phyloP scores from a whole-genome alignment of 1,140 invertebrate species.

The Panulirus ornatus region DNA sequence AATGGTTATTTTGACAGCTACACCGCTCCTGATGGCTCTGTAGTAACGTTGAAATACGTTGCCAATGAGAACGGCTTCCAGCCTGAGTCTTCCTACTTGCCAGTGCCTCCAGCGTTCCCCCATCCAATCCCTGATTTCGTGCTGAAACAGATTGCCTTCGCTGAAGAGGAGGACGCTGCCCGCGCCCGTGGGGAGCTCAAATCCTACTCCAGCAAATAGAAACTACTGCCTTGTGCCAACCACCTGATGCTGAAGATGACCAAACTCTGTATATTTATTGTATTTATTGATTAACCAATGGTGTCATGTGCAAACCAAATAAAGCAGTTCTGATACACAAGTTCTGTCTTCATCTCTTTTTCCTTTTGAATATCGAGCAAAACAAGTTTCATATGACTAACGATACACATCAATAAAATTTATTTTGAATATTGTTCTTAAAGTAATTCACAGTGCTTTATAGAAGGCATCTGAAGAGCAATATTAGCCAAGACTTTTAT shows the following conservation, averaged over 20 bases:
- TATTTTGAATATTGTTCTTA: too few relatives aligned
- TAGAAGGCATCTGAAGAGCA: too few relatives aligned
- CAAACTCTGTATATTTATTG: neutral
- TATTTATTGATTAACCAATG: neutral
- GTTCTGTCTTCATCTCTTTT: too few relatives aligned
- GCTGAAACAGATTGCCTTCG: constrained; percentile 50
- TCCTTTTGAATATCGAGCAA: too few relatives aligned
- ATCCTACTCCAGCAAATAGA: neutral
- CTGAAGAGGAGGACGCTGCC: constrained; percentile 24
- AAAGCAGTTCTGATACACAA: neutral
- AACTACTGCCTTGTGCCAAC: neutral
- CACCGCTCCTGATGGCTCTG: constrained; percentile 35
- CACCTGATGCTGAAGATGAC: neutral
- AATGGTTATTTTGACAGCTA: constrained; percentile 11
- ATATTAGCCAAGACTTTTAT: too few relatives aligned
- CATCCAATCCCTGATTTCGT: constrained; percentile 51
- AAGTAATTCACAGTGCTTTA: too few relatives aligned
- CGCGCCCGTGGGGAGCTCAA: neutral
- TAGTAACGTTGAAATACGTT: constrained; percentile 37
- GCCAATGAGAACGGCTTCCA: constrained; percentile 54
- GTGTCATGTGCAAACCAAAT: neutral
- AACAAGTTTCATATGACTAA: too few relatives aligned
- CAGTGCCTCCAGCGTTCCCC: constrained; percentile 53
- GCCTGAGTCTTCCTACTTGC: constrained; percentile 26
- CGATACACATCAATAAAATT: too few relatives aligned